Evolutionary conservation across 2,113 vertebrate species (phyloP), one percentile per base, ranked within the genome.

Genomic region (Rhea americana): DNA sequence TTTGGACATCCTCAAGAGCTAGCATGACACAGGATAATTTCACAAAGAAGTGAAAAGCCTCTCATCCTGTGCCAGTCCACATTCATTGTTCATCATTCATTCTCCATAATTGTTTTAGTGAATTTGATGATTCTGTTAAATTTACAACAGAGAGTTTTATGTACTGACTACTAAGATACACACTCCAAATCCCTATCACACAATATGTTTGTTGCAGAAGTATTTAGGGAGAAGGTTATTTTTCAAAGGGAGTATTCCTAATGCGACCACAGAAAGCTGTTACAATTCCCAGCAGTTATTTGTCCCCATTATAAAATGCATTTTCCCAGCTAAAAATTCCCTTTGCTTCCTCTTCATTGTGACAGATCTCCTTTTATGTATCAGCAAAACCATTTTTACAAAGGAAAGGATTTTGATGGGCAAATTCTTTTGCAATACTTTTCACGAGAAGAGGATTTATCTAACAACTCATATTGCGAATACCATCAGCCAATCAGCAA

Each of bases 401-500:
- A 93, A 78, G 63, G 82, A 53, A 88, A 84, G 66, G 11, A 76
- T 73, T 48, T 59, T n/a, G 63, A 30, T 55, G 35, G 55, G n/a
- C 32, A 48, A 30, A 76, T 62, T 85, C 53, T 75, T 82, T 83
- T 25, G 20, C 62, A 45, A 39, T 48, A 59, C 41, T 65, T 91
- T 41, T 19, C 53, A 66, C 6, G 25, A 80, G 48, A 87, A 89
- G 88, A 93, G 41, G 41, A 70, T 87, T 85, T 87, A 67, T 80
- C 68, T 77, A 35, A 84, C 93, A 61, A 43, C 24, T 79, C 58
- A 41, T 45, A 89, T 72, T 89, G 72, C 61, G 35, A 89, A 82
- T 77, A 84, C 81, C 78, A 94, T 93, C 89, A 82, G 48, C 95
- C 93, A 94, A 63, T 80, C 95, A 85, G 65, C 75, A 50, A 81